These are phyloP conservation scores for Trididemnum nubilum DNA, from an alignment of 23 tunicate species.

Conservation along the genomic window DNA sequence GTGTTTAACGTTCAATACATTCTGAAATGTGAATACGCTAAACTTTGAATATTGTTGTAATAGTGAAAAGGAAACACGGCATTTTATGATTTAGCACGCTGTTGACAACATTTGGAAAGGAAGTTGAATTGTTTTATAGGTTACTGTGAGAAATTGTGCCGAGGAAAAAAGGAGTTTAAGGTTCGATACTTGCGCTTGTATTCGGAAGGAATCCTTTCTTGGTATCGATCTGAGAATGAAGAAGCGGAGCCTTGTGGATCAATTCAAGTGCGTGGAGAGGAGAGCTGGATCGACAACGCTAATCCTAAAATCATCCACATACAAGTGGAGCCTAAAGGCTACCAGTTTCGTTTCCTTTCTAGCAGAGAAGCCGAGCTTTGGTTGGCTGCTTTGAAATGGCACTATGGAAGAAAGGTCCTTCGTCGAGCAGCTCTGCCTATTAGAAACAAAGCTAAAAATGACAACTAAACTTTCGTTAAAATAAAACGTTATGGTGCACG, in stretches of 20 bases:
- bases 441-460: conserved; percentile 33
- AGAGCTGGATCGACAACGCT: conserved; percentile 12
- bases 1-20: no score
- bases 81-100: no score
- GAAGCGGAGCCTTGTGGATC: conserved; percentile 34
- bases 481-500: no score
- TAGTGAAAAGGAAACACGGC: no score
- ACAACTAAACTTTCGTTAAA: no score
- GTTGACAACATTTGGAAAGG: no score
- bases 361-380: conserved; percentile 39
- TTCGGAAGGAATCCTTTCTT: conserved; percentile 40
- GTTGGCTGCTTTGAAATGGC: conserved; percentile 54
- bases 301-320: conserved; percentile 18
- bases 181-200: conserved; percentile 31
- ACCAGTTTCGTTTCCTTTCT: conserved; percentile 39
- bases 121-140: conserved; percentile 22
- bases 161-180: conserved; percentile 29
- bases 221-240: conserved; percentile 33
- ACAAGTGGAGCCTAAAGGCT: conserved; percentile 32
- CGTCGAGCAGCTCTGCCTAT: conserved; percentile 33
- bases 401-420: conserved; percentile 35
- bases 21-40: no score
- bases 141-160: conserved; percentile 30
- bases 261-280: conserved; percentile 40
- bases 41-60: no score